Evolutionary conservation across 2,113 vertebrate genomes (phyloP).

Genomic region (Nannobrachium achirus): DNA sequence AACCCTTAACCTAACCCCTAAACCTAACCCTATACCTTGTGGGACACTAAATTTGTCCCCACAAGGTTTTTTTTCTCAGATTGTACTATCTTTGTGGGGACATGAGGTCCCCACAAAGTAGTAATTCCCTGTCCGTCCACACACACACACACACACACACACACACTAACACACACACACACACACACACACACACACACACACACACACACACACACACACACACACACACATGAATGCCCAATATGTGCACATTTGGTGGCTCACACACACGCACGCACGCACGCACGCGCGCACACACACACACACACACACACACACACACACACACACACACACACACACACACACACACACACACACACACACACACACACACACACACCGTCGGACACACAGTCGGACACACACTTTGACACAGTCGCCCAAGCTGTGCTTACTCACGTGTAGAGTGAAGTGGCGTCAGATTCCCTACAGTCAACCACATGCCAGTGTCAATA

Average conservation of each 20-base stretch:
- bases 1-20: too few relatives aligned
- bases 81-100: too few relatives aligned
- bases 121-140: too few relatives aligned
- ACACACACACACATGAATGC: neutral
- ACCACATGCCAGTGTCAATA: slow-evolving; percentile 49
- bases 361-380: slow-evolving; percentile 4
- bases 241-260: too few relatives aligned
- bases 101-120: too few relatives aligned
- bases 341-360: slow-evolving; percentile 11
- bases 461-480: slow-evolving; percentile 46
- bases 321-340: neutral
- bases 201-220: slow-evolving; percentile 14
- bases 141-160: neutral
- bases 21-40: too few relatives aligned
- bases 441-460: slow-evolving; percentile 56
- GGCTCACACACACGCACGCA: slow-evolving; percentile 4
- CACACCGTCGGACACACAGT: neutral
- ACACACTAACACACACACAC: slow-evolving; percentile 8
- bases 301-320: neutral
- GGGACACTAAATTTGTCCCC: too few relatives aligned
- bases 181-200: slow-evolving; percentile 12
- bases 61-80: too few relatives aligned
- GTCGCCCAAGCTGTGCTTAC: slow-evolving; percentile 39
- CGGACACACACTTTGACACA: neutral
- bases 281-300: slow-evolving; percentile 9